Base-by-base conservation (phyloP, 2,888 invertebrate genomes). In the Nomada lathburiana region DNA sequence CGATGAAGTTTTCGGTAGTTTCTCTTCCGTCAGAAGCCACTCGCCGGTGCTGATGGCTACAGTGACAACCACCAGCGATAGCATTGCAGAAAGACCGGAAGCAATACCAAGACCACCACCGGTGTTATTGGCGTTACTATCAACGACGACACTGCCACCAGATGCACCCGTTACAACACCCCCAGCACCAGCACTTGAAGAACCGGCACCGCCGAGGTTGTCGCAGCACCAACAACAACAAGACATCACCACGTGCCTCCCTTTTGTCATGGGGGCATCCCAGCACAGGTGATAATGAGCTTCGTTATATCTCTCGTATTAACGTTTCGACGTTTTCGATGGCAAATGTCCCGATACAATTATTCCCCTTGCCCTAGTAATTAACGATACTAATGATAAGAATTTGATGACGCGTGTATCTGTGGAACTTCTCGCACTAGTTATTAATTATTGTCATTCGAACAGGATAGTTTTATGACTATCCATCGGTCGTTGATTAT, bases 11-110 rank as follows among this genome's bases (percentile, higher is more conserved):
- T 97, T 97, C 77, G 96, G 95, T 95, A 98, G 96, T 93, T 97
- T 97, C 94, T 98, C 98, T 93, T 97, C 97, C 4, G 98, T 98
- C 88, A 97, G 96, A 36, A 98, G 95, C 98, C 98, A 98, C 94
- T 97, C 97, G 92, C 96, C 97, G 3, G 97, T 97, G 10, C 96
- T 95, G 82, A 97, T 96, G 23, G 97, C 97, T 2, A 97, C 95
- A 57, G 96, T 94, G 23, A 97, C 96, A 59, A 97, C 96, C 16
- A 96, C 95, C 52, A 97, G 95, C 16, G 97, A 97, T 18, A 97
- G 95, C 52, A 97, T 95, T 18, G 97, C 97, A 26, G 96, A 95
- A 50, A 97, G 92, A 0, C 91, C 90, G 80, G 92, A 92, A 78
- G 92, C 89, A 73, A 92, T 88, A 77, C 90, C 90, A 44, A 94